Evolutionary conservation across 2,113 vertebrate genomes (phyloP), one percentile per base, ranked within the genome.

Genomic region (Helogale parvula): DNA sequence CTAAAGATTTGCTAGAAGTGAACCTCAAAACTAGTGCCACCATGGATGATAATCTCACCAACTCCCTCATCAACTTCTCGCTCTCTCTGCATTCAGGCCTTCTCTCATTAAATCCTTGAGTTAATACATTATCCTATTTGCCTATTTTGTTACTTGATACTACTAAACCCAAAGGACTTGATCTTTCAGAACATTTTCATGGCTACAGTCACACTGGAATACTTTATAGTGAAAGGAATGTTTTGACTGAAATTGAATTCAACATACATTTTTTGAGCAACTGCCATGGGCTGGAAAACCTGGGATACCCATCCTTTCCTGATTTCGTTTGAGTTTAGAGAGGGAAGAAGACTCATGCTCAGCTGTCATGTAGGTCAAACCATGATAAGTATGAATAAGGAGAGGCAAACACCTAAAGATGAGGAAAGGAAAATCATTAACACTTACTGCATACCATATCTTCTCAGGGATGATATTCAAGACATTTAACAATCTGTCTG

Each of bases 191-290:
- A 60, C 7, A 1, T 96, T 88, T 84, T 72, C n/a, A 19, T 2
- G 8, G 25, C 57, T 52, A 4, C 27, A 68, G 8, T 88, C 60
- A 79, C 52, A 8, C 31, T 47, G 27, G 27, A 83, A 81, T 96
- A 65, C 72, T 92, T 91, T 68, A 85, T 71, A 86, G 35, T 50
- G 23, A 96, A 96, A 92, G 63, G 2, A 90, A 72, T 21, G 33
- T 86, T 79, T 86, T 95, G 74, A 35, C 41, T 91, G 77, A 89
- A 88, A 94, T 72, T 87, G n/a, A 85, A 21, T 74, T 90, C 66
- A 41, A 11, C 52, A 79, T 29, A 84, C 76, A 54, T 54, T 84
- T 92, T 74, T 80, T 0, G 0, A 93, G 14, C 57, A 83, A 35
- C 33, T 88, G 41, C 8, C 38, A 54, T n/a, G 12, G n/a, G 41